phyloP scores from a whole-genome alignment of 2,797 vertebrate genomes.

The Hybognathus amarus region DNA sequence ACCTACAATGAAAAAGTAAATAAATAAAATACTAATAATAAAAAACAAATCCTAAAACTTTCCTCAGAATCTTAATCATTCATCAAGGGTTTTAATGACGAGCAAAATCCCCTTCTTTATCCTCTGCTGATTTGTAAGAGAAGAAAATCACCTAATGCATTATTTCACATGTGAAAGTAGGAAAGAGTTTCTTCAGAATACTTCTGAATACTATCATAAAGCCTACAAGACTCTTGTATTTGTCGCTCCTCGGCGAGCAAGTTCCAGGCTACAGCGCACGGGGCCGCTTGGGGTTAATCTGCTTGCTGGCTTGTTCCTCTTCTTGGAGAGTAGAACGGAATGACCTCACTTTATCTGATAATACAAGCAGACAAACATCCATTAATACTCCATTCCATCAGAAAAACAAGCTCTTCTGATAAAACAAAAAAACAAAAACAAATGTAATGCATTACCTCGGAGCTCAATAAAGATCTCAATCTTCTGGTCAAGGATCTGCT shows the following conservation, averaged over 20 bases:
- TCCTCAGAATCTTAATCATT: constrained; percentile 30
- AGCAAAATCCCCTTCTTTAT: constrained; percentile 36
- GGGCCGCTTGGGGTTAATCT: constrained; percentile 96
- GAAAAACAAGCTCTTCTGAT: neutral
- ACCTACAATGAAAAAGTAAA: constrained; percentile 69
- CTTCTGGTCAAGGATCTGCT: constrained; percentile 96
- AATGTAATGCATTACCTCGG: constrained; percentile 78
- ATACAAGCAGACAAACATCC: constrained; percentile 27
- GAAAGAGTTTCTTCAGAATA: constrained; percentile 41
- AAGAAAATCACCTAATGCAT: constrained; percentile 42
- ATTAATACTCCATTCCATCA: neutral
- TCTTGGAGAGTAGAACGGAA: constrained; percentile 95
- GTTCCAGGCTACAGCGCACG: constrained; percentile 73
- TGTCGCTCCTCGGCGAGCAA: constrained; percentile 28
- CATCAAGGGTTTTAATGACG: neutral
- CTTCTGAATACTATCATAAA: constrained; percentile 49
- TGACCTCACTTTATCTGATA: constrained; percentile 97
- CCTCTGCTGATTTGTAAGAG: constrained; percentile 38
- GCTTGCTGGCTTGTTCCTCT: constrained; percentile 98
- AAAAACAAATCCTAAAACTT: constrained; percentile 65
- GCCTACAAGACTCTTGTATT: constrained; percentile 41
- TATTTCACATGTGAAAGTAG: constrained; percentile 48
- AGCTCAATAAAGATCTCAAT: constrained; percentile 94
- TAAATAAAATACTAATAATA: constrained; percentile 73
- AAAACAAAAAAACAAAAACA: constrained; percentile 25